Evolutionary conservation across 2,797 vertebrate genomes (phyloP), one percentile per base, ranked within the genome.

Genomic region (Tachyglossus aculeatus): DNA sequence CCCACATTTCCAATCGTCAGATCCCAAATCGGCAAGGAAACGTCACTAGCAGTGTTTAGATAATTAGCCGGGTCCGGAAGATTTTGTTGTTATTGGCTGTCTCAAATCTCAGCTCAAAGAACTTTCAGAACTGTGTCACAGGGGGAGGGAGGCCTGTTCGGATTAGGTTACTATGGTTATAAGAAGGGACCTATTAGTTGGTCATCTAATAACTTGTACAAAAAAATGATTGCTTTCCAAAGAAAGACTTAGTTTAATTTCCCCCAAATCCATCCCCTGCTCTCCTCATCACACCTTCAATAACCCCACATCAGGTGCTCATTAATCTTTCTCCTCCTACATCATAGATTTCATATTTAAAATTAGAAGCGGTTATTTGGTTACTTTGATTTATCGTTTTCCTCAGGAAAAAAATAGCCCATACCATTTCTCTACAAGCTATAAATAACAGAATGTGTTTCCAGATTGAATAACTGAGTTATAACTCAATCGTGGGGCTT

Each of bases 231-330:
- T 78, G 63, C 58, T 81, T 89, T 89, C 81, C 87, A 87, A 61
- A 84, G 73, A 89, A 87, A 81, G 82, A 85, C 77, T 87, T 71
- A 58, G 67, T 86, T 88, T 88, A 81, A 88, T 85, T 89, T 90
- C 67, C 67, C 59, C 12, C 2, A 85, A 86, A 90, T 80, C 69
- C 50, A 60, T 51, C 44, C 64, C 75, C 0, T 1, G 59, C 69
- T 66, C 58, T 85, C 41, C 62, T 60, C 54, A 59, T 89, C 82
- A 81, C 80, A 88, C 62, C 69, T 78, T 84, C 72, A 77, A 82
- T 74, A 86, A 76, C 65, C 58, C 56, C 74, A 67, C 33, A 32
- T 86, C 71, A 72, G 52, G 40, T 41, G 40, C 51, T 70, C 55
- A 63, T 85, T 84, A 88, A 85, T 86, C 71, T 79, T 86, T 76